Evolutionary conservation across 2,797 vertebrate genomes (phyloP).

Genomic region (Coregonus sp.): DNA sequence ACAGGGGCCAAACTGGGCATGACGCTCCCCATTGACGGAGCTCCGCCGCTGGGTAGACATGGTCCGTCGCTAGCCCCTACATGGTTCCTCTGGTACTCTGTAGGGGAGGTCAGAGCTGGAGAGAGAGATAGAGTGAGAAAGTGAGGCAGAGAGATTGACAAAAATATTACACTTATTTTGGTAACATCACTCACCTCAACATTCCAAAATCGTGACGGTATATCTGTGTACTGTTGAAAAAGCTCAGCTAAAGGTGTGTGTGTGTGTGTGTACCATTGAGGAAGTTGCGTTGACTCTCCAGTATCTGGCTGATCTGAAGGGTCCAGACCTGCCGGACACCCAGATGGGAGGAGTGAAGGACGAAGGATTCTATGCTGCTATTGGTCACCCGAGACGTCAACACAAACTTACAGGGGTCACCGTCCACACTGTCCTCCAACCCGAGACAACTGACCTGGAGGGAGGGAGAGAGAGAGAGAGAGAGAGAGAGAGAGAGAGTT

Average conservation of each 20-base stretch:
- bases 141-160: too few relatives aligned
- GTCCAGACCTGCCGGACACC: conserved; percentile 95
- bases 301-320: conserved; percentile 95
- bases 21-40: conserved; percentile 63
- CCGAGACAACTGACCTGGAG: conserved; percentile 91
- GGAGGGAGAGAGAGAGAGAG: background rate
- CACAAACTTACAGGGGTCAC: conserved; percentile 93
- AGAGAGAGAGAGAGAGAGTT: too few relatives aligned
- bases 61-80: conserved; percentile 72
- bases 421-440: conserved; percentile 91
- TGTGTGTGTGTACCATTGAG: conserved; percentile 83
- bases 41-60: conserved; percentile 50
- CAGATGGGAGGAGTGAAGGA: conserved; percentile 91
- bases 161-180: too few relatives aligned
- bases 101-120: conserved; percentile 90
- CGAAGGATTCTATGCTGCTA: conserved; percentile 81
- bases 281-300: conserved; percentile 97
- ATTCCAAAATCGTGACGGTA: too few relatives aligned
- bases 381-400: conserved; percentile 87
- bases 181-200: too few relatives aligned
- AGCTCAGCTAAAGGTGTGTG: background rate
- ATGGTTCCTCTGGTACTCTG: conserved; percentile 97
- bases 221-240: too few relatives aligned
- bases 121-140: background rate
- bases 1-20: conserved; percentile 48